These are phyloP conservation scores for Leptinotarsa defecta DNA, from an alignment of 1,140 invertebrate genomes.

Conservation along the genomic window DNA sequence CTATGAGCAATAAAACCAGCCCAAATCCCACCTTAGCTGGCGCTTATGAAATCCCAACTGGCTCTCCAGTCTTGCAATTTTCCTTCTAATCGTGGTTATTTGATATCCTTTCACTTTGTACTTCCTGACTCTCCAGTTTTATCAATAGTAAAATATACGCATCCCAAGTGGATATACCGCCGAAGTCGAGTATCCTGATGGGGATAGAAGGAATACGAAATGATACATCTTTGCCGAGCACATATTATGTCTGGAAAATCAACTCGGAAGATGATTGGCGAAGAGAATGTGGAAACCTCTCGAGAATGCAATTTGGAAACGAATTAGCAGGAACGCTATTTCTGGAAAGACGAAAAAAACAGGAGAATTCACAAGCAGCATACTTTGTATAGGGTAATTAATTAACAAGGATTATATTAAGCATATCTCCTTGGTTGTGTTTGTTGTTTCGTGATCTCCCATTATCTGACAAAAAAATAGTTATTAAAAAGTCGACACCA, in stretches of 20 bases:
- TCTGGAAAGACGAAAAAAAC: no score
- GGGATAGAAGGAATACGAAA: neutral
- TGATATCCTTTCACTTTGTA: constrained; percentile 4
- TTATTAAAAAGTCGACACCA: no score
- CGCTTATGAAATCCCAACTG: neutral
- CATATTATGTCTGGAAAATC: neutral
- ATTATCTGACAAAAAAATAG: no score
- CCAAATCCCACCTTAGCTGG: no score
- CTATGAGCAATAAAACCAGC: no score
- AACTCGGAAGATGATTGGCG: neutral
- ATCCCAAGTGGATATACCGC: neutral
- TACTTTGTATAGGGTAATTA: no score
- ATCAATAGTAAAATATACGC: constrained; percentile 18
- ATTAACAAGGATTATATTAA: no score
- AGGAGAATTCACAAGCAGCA: no score
- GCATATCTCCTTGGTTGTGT: no score
- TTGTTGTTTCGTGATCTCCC: no score
- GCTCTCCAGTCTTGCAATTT: neutral
- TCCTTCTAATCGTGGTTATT: constrained; percentile 16
- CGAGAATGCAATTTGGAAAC: neutral
- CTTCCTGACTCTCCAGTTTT: neutral
- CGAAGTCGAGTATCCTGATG: neutral
- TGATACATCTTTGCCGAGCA: neutral
- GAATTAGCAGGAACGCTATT: neutral
- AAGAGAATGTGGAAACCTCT: neutral